These are phyloP conservation scores for Leptosomus discolor DNA, from an alignment of 2,113 vertebrate genomes.

Conservation along the genomic window DNA sequence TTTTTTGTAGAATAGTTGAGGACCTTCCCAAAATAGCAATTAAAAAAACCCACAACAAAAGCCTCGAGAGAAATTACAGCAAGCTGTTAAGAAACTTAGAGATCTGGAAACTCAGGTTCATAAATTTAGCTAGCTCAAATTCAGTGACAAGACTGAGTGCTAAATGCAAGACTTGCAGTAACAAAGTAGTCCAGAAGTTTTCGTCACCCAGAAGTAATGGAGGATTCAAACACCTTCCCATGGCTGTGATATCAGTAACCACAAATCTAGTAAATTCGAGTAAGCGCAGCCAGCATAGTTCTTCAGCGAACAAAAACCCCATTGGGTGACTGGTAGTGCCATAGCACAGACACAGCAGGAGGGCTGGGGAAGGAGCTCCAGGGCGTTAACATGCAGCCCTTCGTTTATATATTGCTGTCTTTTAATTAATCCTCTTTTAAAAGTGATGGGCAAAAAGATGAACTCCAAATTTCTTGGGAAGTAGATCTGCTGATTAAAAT, in stretches of 20 bases:
- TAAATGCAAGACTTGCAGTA: neutral
- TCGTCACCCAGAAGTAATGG: neutral
- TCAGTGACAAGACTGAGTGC: neutral
- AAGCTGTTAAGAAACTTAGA: neutral
- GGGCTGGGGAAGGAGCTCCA: neutral
- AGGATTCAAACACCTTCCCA: neutral
- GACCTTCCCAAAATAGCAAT: neutral
- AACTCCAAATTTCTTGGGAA: neutral
- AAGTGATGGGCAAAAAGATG: neutral
- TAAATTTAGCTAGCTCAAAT: neutral
- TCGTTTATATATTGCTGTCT: neutral
- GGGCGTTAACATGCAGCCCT: neutral
- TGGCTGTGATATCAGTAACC: neutral
- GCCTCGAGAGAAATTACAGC: neutral
- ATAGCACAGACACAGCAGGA: neutral
- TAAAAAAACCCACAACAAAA: neutral
- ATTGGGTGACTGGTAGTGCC: neutral
- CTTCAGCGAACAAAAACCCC: neutral
- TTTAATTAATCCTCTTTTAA: neutral
- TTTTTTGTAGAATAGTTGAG: neutral
- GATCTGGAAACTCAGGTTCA: neutral
- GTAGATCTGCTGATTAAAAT: neutral
- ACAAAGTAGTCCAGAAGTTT: neutral
- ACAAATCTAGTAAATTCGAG: neutral
- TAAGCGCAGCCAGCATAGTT: rapidly evolving